phyloP scores from a whole-genome alignment of 2,797 vertebrate genomes.

The Enteromius radiatus region DNA sequence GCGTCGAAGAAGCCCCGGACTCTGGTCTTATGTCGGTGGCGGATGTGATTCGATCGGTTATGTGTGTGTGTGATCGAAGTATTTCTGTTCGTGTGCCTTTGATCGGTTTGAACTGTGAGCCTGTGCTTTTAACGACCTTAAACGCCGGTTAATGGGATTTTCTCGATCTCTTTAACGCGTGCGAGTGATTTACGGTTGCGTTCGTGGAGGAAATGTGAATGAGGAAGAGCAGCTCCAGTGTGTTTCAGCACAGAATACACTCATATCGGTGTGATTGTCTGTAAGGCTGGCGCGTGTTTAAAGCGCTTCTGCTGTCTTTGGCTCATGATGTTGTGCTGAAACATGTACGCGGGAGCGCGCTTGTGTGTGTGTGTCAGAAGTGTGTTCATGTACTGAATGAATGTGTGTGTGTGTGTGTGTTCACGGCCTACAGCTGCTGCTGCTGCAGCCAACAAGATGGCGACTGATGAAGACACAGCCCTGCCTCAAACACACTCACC shows the following conservation, averaged over 20 bases:
- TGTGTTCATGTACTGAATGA: not conserved
- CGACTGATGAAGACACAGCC: constrained; percentile 75
- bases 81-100: constrained; percentile 27
- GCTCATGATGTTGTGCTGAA: not conserved
- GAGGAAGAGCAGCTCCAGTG: constrained; percentile 30
- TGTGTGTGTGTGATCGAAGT: not conserved
- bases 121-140: constrained; percentile 63
- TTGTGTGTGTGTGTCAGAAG: not conserved
- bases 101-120: constrained; percentile 56
- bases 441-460: constrained; percentile 97
- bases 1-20: not conserved
- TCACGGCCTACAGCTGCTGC: constrained; percentile 79
- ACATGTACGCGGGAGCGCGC: not conserved
- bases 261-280: not conserved
- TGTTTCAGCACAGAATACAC: not conserved
- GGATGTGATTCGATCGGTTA: not conserved
- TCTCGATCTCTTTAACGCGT: constrained; percentile 73
- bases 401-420: constrained; percentile 86
- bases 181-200: constrained; percentile 41
- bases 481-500: constrained; percentile 26
- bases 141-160: constrained; percentile 74
- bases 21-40: not conserved
- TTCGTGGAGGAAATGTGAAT: constrained; percentile 49
- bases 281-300: not conserved
- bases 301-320: not conserved